Evolutionary conservation across 1,140 invertebrate genomes (phyloP), one percentile per base, ranked within the genome.

Genomic region (Pseudomyrmex flavicornis): DNA sequence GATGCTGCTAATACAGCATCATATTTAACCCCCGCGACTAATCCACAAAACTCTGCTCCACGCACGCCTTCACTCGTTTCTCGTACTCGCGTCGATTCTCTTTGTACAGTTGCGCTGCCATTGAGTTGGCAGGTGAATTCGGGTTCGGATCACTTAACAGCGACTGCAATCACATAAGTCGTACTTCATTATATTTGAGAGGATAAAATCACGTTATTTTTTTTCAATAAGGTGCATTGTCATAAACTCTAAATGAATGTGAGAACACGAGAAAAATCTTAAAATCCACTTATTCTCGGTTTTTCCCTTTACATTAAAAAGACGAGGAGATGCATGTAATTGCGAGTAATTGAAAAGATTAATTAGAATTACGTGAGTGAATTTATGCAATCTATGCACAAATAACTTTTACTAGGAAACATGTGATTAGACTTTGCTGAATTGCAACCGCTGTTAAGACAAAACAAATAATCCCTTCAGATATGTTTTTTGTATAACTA

Each of bases 111-210:
- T 99, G 98, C 86, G 98, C 98, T 92, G 98, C 98, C 96, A 98
- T 97, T 88, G 98, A 98, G 94, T 99, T 99, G 85, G 98, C 98
- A 91, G 98, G 98, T 93, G 98, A 98, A 95, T 99, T 99, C 85
- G 98, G 98, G 95, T 99, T 99, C 85, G 98, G 98, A 95, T 99
- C 98, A 96, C 98, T 98, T 94, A 98, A 95, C 94, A 98, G 95
- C 94, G 98, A 98, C 97, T 98, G 95, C 91, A 97, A 97, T 90
- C 91, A 94, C 89, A 94, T 91, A 94, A 94, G 92, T 93, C 93
- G 88, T 92, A 87, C 83, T 90, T 77, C 62, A 63, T 92, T 92
- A 90, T 7, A 87, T 70, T 73, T 90, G 22, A 48, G 9, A 69
- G 59, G 9, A 58, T 70, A 48, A 22, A 35, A 35, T 35, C 50